Percentiles rank a stretch among this genome's conserved stretches.
These are phyloP conservation scores for Microcebus lehilahytsara DNA, from an alignment of 2,113 vertebrate genomes.

Conservation along the genomic window DNA sequence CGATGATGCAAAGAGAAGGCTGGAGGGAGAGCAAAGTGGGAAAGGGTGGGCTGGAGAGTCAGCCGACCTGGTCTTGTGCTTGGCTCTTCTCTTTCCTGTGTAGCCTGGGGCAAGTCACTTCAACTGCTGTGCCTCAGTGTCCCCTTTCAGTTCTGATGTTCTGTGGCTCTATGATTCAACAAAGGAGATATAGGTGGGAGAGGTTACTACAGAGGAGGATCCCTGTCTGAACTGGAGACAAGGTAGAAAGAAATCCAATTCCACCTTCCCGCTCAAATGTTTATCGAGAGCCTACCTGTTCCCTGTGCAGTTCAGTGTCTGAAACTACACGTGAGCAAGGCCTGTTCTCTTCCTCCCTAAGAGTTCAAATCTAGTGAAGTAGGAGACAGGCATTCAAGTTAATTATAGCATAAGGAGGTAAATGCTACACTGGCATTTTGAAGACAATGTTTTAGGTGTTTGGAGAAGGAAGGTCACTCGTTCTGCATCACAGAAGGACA, in stretches of 20 bases:
- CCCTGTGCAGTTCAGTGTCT: background rate
- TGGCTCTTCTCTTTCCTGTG: background rate
- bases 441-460: background rate
- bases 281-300: background rate
- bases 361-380: background rate
- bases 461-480: background rate
- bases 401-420: background rate
- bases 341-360: background rate
- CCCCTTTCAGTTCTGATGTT: background rate
- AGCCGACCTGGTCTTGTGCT: background rate
- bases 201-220: background rate
- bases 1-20: background rate
- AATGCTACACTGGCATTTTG: background rate
- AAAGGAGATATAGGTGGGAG: background rate
- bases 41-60: background rate
- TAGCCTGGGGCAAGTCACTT: background rate
- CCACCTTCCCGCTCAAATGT: background rate
- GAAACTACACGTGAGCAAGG: background rate
- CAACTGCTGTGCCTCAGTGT: background rate
- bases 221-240: background rate
- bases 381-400: slow-evolving; percentile 8
- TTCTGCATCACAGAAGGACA: background rate
- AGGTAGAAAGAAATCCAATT: background rate
- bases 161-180: background rate
- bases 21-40: background rate